Evolutionary conservation across 2,797 vertebrate genomes (phyloP).

Genomic region (Megaceryle alcyon): DNA sequence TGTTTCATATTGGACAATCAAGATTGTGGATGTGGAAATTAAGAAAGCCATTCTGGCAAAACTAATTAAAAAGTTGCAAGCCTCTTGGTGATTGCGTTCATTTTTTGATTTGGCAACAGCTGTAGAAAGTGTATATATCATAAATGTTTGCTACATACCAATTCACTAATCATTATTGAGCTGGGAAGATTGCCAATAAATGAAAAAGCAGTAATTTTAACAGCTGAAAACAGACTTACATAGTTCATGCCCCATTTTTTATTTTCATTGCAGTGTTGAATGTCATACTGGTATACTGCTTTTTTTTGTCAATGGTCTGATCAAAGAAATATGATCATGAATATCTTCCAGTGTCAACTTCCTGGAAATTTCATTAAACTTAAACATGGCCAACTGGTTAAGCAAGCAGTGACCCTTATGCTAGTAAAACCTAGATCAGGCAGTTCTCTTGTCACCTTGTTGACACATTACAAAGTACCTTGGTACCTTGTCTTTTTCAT

Average conservation of each 20-base stretch:
- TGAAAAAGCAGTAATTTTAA: background rate
- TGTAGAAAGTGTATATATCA: conserved; percentile 47
- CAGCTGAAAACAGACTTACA: background rate
- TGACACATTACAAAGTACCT: background rate
- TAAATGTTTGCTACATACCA: conserved; percentile 57
- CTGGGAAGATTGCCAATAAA: conserved; percentile 49
- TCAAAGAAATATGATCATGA: conserved; percentile 20
- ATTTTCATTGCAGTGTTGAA: background rate
- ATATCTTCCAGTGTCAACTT: background rate
- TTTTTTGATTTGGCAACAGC: conserved; percentile 59
- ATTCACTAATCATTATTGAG: conserved; percentile 61
- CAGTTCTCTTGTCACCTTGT: background rate
- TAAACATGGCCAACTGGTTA: background rate
- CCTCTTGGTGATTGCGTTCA: conserved; percentile 31
- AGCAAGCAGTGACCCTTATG: background rate
- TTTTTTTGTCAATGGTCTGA: background rate
- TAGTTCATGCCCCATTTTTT: background rate
- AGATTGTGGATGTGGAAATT: background rate
- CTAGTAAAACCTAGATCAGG: background rate
- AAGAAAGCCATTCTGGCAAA: conserved; percentile 12
- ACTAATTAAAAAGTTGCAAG: conserved; percentile 59
- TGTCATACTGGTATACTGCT: background rate
- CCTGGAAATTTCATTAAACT: conserved; percentile 21
- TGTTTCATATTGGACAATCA: background rate
- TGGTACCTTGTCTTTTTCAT: background rate